Evolutionary conservation across 2,797 vertebrate species (phyloP).

Genomic region (Falco rusticolus): DNA sequence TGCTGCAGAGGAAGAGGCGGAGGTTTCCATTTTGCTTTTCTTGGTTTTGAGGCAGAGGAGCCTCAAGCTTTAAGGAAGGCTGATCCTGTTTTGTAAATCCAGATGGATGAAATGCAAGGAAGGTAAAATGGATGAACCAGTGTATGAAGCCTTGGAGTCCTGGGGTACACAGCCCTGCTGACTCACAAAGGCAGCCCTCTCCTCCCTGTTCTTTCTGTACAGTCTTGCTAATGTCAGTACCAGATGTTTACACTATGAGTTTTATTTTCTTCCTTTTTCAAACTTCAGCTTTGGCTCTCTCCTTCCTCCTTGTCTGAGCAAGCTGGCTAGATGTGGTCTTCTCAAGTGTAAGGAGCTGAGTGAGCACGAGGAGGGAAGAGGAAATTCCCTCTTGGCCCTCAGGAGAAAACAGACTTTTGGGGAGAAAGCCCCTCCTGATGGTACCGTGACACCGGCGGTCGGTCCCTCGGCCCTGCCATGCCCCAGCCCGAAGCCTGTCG

Average conservation of each 20-base stretch:
- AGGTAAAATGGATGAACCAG: neutral
- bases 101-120: neutral
- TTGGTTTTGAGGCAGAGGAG: neutral
- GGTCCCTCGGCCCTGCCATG: accelerated
- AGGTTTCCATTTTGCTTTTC: neutral
- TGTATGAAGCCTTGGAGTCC: neutral
- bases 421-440: neutral
- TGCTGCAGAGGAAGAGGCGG: neutral
- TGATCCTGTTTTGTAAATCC: neutral
- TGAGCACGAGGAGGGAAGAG: neutral
- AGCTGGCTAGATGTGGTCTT: neutral
- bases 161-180: neutral
- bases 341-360: neutral
- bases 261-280: neutral
- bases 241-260: neutral
- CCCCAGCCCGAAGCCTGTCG: neutral
- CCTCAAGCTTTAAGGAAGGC: neutral
- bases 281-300: neutral
- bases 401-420: neutral
- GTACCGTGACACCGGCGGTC: neutral
- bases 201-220: neutral
- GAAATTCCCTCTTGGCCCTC: neutral
- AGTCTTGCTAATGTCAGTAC: neutral
- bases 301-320: neutral
- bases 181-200: neutral